Evolutionary conservation across 1,140 invertebrate genomes (phyloP).

Genomic region (Metaphire vulgaris): DNA sequence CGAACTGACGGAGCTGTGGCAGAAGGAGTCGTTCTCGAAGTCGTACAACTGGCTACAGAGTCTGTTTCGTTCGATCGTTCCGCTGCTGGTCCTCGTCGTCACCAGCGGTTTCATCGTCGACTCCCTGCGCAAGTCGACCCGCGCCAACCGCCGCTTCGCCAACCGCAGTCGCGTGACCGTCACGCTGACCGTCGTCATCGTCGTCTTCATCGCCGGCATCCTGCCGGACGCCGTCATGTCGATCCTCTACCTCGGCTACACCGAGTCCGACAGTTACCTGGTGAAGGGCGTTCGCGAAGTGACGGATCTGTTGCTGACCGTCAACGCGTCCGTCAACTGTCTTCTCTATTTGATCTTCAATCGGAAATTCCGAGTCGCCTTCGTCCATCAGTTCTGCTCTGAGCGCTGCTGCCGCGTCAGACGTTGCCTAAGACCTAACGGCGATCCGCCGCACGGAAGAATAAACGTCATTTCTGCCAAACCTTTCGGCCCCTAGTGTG

Average conservation of each 20-base stretch:
- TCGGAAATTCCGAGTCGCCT: conserved; percentile 24
- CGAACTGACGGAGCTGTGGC: conserved; percentile 38
- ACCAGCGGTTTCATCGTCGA: conserved; percentile 63
- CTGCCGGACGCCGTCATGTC: conserved; percentile 62
- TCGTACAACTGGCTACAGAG: conserved; percentile 25
- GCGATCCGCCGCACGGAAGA: too few species aligned
- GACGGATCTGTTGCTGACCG: conserved; percentile 64
- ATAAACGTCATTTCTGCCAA: too few species aligned
- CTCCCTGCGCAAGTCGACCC: conserved; percentile 55
- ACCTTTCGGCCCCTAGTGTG: too few species aligned
- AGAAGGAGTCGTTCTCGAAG: neutral
- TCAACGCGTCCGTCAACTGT: conserved; percentile 69
- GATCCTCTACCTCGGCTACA: conserved; percentile 44
- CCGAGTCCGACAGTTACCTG: conserved; percentile 39
- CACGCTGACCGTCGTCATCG: too few species aligned
- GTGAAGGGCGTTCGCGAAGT: conserved; percentile 24
- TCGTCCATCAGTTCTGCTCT: too few species aligned
- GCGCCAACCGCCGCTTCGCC: conserved; percentile 12
- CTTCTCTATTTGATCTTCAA: conserved; percentile 61
- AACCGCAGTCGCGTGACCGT: conserved; percentile 44
- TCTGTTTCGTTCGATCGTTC: conserved; percentile 61
- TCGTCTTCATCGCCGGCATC: conserved; percentile 69
- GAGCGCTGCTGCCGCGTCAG: too few species aligned
- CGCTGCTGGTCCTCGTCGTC: conserved; percentile 39
- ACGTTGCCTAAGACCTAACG: too few species aligned